A percentile compares a stretch with the other conserved stretches of the same genome.
Conservation (phyloP, 2,113 vertebrate species). For the Benitochromis conjunctus region DNA sequence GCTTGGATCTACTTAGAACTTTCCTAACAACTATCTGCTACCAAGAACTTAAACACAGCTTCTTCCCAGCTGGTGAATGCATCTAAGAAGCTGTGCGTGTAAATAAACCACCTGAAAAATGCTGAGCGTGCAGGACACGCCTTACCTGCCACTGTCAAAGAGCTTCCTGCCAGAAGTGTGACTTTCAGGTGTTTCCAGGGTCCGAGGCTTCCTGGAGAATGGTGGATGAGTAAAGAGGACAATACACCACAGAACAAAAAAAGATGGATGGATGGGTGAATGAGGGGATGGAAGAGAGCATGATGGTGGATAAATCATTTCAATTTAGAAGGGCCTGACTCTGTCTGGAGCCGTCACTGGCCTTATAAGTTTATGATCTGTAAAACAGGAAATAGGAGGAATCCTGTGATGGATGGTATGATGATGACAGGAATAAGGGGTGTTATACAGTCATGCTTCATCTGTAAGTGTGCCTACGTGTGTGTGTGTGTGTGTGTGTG, state of each 20-base stretch:
- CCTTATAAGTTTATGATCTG: conserved; percentile 46
- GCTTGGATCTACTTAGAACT: not conserved
- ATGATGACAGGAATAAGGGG: conserved; percentile 21
- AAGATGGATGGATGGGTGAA: conserved; percentile 15
- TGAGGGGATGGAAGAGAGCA: conserved; percentile 18
- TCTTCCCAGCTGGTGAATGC: not conserved
- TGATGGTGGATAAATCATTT: conserved; percentile 37
- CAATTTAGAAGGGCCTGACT: conserved; percentile 15
- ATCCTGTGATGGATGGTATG: conserved; percentile 44
- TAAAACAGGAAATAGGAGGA: conserved; percentile 37
- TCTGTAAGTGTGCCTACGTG: not conserved
- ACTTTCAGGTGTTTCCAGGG: conserved; percentile 87
- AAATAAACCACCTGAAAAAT: conserved; percentile 15
- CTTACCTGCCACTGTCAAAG: conserved; percentile 90
- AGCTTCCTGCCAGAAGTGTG: conserved; percentile 86
- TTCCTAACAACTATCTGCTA: not conserved
- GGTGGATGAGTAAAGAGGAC: conserved; percentile 73
- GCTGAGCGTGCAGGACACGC: conserved; percentile 38
- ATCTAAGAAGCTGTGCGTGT: not conserved
- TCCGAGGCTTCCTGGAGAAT: conserved; percentile 89
- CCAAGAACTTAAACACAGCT: not conserved
- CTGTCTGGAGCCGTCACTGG: conserved; percentile 14
- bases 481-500: not conserved
- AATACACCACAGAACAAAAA: conserved; percentile 51
- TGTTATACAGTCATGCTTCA: conserved; percentile 28